Evolutionary conservation across 2,113 vertebrate species (phyloP).

Genomic region (Ctenodactylus gundi): DNA sequence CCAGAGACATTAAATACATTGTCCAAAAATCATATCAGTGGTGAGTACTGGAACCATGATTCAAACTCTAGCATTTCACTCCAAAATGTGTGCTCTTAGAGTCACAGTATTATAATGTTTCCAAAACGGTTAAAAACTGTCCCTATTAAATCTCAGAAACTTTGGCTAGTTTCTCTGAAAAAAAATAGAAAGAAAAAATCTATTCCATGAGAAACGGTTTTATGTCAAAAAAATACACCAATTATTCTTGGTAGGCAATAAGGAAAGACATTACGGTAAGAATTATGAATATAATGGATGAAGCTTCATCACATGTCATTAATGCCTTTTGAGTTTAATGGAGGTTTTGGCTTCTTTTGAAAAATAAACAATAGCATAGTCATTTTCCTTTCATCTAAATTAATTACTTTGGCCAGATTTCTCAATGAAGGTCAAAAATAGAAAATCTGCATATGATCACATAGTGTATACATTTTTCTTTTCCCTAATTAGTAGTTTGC

Average conservation of each 20-base stretch:
- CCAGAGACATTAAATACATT: background rate
- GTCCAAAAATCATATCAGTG: background rate
- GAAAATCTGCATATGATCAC: conserved; percentile 23
- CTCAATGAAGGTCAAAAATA: conserved; percentile 62
- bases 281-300: background rate
- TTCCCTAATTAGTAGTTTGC: conserved; percentile 39
- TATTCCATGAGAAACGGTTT: background rate
- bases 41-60: background rate
- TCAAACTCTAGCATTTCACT: background rate
- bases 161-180: background rate
- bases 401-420: conserved; percentile 60
- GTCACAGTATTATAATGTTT: background rate
- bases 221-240: background rate
- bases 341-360: conserved; percentile 33
- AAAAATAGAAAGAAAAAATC: background rate
- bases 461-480: conserved; percentile 27
- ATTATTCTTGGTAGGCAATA: background rate
- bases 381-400: conserved; percentile 55
- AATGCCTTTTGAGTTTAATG: conserved; percentile 51
- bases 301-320: background rate
- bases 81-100: background rate
- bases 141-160: background rate
- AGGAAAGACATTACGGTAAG: background rate
- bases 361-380: conserved; percentile 59
- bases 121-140: background rate